Conservation (phyloP, 2,113 vertebrate species). For the Taxidea taxus region DNA sequence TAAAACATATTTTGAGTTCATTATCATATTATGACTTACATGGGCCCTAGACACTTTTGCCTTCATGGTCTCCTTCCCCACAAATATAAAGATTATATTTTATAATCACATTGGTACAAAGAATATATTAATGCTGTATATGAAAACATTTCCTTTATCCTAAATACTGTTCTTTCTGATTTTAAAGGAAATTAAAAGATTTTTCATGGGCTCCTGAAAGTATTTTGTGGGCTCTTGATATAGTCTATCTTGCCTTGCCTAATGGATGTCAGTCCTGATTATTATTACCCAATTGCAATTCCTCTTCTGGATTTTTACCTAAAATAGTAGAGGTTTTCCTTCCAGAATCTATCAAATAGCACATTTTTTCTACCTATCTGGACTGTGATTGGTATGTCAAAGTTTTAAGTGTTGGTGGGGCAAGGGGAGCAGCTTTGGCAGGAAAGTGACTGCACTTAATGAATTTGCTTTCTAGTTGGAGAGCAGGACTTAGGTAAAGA, state of each 20-base stretch:
- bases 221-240: background rate
- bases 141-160: background rate
- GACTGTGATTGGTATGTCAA: background rate
- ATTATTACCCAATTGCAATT: background rate
- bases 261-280: background rate
- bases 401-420: background rate
- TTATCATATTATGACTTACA: background rate
- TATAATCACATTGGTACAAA: background rate
- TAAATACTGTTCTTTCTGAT: background rate
- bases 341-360: background rate
- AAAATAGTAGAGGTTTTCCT: background rate
- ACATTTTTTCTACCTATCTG: background rate
- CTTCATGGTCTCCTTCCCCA: background rate
- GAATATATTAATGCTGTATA: background rate
- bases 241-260: background rate
- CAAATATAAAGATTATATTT: background rate
- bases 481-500: background rate
- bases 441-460: background rate
- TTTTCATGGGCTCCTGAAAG: background rate
- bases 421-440: background rate
- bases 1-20: background rate
- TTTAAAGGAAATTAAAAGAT: background rate
- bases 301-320: background rate
- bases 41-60: background rate
- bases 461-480: background rate